phyloP scores from a whole-genome alignment of 2,797 vertebrate species.

The Calcarius lapponicus region DNA sequence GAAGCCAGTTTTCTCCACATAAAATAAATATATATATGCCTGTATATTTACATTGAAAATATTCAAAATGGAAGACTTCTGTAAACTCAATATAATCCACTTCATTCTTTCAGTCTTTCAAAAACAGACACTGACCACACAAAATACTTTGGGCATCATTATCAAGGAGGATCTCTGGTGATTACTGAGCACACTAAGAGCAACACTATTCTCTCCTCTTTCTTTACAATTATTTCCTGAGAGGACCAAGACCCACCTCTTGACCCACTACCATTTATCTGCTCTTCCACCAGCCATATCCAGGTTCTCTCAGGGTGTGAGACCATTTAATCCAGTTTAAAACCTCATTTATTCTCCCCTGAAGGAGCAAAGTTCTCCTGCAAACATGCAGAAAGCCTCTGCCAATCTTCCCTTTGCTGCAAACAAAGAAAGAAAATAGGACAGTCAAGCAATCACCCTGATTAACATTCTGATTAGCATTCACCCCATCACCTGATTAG shows the following conservation, averaged over 20 bases:
- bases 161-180: not conserved
- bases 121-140: not conserved
- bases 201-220: not conserved
- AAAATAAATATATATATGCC: not conserved
- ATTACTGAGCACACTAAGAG: not conserved
- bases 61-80: not conserved
- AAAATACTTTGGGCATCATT: not conserved
- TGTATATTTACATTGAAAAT: not conserved
- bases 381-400: not conserved
- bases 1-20: not conserved
- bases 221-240: not conserved
- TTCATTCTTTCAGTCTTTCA: not conserved
- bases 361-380: not conserved
- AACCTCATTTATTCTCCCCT: not conserved
- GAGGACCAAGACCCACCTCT: not conserved
- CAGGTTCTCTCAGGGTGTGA: not conserved
- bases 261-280: not conserved
- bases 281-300: not conserved
- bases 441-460: not conserved
- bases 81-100: not conserved
- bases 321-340: not conserved
- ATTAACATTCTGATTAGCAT: not conserved
- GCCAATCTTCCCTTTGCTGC: not conserved
- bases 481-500: not conserved
- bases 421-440: not conserved